Evolutionary conservation across 2,888 invertebrate species (phyloP).

Genomic region (Eumerus sabulonum): DNA sequence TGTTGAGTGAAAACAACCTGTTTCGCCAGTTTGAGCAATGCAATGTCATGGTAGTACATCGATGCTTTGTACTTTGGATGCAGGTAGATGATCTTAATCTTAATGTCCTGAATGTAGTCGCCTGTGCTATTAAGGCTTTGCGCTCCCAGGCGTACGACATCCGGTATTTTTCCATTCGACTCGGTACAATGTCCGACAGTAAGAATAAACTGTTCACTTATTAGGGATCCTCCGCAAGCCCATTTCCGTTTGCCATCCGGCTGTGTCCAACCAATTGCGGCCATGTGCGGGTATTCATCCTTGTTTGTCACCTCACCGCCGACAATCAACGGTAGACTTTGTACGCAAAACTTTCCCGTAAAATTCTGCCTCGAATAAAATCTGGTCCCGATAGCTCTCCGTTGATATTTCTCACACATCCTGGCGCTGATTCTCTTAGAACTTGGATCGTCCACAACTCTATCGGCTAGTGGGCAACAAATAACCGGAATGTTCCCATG

Average conservation of each 20-base stretch:
- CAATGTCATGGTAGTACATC: slow-evolving; percentile 82
- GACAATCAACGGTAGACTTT: slow-evolving; percentile 80
- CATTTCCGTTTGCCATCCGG: slow-evolving; percentile 72
- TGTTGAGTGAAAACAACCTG: slow-evolving; percentile 71
- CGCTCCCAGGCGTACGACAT: slow-evolving; percentile 80
- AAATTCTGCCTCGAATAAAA: slow-evolving; percentile 70
- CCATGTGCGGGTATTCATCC: slow-evolving; percentile 82
- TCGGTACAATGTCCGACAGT: slow-evolving; percentile 82
- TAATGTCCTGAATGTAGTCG: slow-evolving; percentile 77
- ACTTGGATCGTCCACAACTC: slow-evolving; percentile 70
- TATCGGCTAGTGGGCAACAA: slow-evolving; percentile 76
- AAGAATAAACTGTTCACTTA: slow-evolving; percentile 80
- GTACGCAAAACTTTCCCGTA: slow-evolving; percentile 74
- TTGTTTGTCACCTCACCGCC: slow-evolving; percentile 80
- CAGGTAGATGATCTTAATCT: slow-evolving; percentile 77
- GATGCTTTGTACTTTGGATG: slow-evolving; percentile 81
- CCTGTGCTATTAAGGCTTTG: slow-evolving; percentile 79
- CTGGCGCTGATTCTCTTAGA: slow-evolving; percentile 74
- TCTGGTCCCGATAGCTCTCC: slow-evolving; percentile 72
- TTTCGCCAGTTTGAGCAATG: slow-evolving; percentile 79
- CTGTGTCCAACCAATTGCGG: slow-evolving; percentile 77
- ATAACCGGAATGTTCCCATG: slow-evolving; percentile 76
- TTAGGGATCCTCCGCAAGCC: slow-evolving; percentile 79
- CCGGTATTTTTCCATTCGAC: slow-evolving; percentile 78
- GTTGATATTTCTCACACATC: slow-evolving; percentile 80